phyloP scores from a whole-genome alignment of 64 coral and sea anemone species.

The Exaiptasia diaphana region DNA sequence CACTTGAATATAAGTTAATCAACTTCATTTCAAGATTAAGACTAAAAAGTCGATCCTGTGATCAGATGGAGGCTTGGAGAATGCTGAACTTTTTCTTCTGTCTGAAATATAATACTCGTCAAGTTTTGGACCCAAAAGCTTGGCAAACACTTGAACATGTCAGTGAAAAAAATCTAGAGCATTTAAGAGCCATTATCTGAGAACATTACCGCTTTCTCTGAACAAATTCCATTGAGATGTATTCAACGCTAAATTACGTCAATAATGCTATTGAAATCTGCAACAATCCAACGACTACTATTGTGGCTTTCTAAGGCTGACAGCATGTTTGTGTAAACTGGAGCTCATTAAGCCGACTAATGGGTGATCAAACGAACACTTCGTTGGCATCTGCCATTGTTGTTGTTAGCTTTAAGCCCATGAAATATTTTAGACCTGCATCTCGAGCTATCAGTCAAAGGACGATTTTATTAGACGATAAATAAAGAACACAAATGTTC shows the following conservation, averaged over 20 bases:
- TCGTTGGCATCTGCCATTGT: slow-evolving; percentile 1
- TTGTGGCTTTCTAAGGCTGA: not conserved
- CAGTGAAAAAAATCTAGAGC: slow-evolving; percentile 28
- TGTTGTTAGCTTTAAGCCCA: not conserved
- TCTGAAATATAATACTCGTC: slow-evolving; percentile 20
- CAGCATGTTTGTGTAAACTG: slow-evolving; percentile 28
- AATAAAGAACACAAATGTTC: not conserved
- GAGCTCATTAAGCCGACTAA: slow-evolving; percentile 14
- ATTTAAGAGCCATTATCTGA: slow-evolving; percentile 36
- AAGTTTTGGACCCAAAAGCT: slow-evolving; percentile 1
- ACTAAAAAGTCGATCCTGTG: not conserved
- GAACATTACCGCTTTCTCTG: slow-evolving; percentile 29
- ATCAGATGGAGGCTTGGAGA: too few species aligned
- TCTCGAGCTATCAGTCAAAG: not conserved
- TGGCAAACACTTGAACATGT: slow-evolving; percentile 28
- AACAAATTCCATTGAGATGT: slow-evolving; percentile 22
- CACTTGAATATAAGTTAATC: slow-evolving; percentile 15
- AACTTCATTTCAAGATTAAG: slow-evolving; percentile 13
- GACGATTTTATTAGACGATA: not conserved
- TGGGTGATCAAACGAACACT: not conserved
- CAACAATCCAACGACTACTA: not conserved
- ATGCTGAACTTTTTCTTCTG: slow-evolving; percentile 4
- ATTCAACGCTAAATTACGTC: slow-evolving; percentile 14
- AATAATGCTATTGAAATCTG: slow-evolving; percentile 6
- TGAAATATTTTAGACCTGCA: not conserved